Evolutionary conservation across 2,797 vertebrate genomes (phyloP), one percentile per base, ranked within the genome.

Genomic region (Pangasius krempfi): DNA sequence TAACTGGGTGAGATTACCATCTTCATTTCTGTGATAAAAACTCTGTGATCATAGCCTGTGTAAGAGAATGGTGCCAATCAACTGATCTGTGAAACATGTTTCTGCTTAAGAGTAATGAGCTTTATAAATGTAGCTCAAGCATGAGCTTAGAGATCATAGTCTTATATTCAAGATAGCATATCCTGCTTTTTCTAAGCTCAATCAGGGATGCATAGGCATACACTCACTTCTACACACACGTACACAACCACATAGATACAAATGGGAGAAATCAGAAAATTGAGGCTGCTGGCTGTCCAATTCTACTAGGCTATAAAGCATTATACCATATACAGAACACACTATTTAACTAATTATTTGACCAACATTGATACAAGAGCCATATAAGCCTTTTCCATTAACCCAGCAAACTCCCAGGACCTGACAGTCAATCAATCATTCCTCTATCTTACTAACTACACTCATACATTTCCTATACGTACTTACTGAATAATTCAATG

Each of bases 71-170:
- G 13, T 60, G 60, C 27, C 79, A 82, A 40, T 82, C 75, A 44
- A 84, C 64, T 75, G 82, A 89, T 62, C 37, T n/a, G 37, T 88
- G 30, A 89, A 89, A 86, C 47, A 82, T 86, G 82, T 88, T 66
- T 85, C 81, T 8, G 86, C 40, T 88, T 66, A 73, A 64, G 60
- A 70, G 70, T 89, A 90, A 40, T 62, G 75, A 91, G 91, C 87
- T 90, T 92, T 88, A 91, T 86, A 68, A 89, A 88, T 88, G 72
- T 14, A 66, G 73, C 84, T 85, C 58, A 87, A 87, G 86, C 87
- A 92, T 87, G 72, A 84, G 86, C 87, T 92, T 90, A 91, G 56
- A 88, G 91, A 92, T 88, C 86, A 88, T 37, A 85, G 60, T 87
- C 62, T 54, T 33, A 87, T 88, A 90, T 90, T 87, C 87, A 92